Evolutionary conservation across 1,140 invertebrate species (phyloP).

Genomic region (Macrocentrus cingulum): DNA sequence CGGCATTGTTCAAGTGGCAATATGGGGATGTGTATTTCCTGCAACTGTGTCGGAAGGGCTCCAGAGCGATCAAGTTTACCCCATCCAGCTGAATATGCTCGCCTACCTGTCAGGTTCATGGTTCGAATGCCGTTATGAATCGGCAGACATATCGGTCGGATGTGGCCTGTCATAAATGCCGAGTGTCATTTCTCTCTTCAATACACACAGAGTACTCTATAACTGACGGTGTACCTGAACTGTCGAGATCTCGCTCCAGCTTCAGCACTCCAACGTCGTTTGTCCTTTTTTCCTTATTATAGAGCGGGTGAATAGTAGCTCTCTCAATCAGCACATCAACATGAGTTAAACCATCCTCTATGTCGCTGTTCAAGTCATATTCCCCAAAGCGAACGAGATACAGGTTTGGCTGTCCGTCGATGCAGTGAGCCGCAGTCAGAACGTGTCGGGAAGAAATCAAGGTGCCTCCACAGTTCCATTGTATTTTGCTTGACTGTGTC

Average conservation of each 20-base stretch:
- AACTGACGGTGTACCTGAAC: conserved; percentile 65
- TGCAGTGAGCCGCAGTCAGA: conserved; percentile 83
- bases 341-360: conserved; percentile 66
- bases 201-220: too few relatives aligned
- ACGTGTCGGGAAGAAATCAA: conserved; percentile 73
- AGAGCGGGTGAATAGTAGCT: conserved; percentile 67
- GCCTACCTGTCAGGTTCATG: conserved; percentile 56
- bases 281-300: conserved; percentile 63
- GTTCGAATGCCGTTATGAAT: conserved; percentile 54
- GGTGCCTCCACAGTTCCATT: conserved; percentile 80
- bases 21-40: conserved; percentile 74
- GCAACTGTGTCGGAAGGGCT: conserved; percentile 63
- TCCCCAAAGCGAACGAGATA: conserved; percentile 72
- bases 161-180: conserved; percentile 65
- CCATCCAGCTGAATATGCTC: conserved; percentile 76
- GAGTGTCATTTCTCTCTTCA: too few relatives aligned
- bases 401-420: conserved; percentile 63
- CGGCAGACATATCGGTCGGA: conserved; percentile 78
- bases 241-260: conserved; percentile 61
- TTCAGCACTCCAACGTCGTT: conserved; percentile 79
- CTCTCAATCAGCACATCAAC: conserved; percentile 65
- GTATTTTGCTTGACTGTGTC: conserved; percentile 50
- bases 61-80: conserved; percentile 64
- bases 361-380: conserved; percentile 63
- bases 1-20: conserved; percentile 59